These are phyloP conservation scores for Ceratina japonica DNA, from an alignment of 1,140 invertebrate genomes.

Conservation along the genomic window DNA sequence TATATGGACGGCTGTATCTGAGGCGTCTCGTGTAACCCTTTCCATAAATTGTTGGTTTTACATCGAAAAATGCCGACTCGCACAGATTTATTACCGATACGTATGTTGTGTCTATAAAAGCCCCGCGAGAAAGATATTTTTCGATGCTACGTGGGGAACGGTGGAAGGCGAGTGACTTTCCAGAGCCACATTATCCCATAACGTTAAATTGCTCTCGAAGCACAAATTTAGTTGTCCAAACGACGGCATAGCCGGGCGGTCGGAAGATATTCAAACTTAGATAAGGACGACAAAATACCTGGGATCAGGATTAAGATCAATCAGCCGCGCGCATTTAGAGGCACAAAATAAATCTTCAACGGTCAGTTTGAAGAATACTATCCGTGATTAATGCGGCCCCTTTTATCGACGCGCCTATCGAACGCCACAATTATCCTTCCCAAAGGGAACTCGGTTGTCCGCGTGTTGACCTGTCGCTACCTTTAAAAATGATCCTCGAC, in stretches of 20 bases:
- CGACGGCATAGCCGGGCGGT: conserved; percentile 11
- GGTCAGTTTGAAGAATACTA: conserved; percentile 9
- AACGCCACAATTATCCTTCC: conserved; percentile 47
- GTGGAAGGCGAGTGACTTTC: not conserved
- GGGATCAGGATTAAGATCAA: conserved; percentile 61
- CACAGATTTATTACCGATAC: conserved; percentile 24
- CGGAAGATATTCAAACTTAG: conserved; percentile 35
- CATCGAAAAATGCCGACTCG: conserved; percentile 32
- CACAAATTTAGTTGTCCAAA: conserved; percentile 54
- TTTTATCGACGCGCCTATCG: conserved; percentile 59
- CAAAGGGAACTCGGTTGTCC: conserved; percentile 14
- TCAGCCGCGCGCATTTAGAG: conserved; percentile 50
- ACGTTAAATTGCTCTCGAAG: conserved; percentile 7
- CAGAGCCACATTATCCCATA: not conserved
- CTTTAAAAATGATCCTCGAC: conserved; percentile 34
- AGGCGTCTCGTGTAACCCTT: conserved; percentile 46
- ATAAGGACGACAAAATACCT: conserved; percentile 35
- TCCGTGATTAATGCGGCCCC: conserved; percentile 55
- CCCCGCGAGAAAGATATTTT: not conserved
- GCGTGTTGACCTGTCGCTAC: conserved; percentile 20
- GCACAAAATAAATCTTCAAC: conserved; percentile 45
- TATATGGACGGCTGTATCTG: conserved; percentile 65
- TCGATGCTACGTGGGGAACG: not conserved
- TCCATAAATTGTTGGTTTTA: conserved; percentile 52
- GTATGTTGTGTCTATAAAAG: conserved; percentile 1